Base-by-base conservation (phyloP, 2,113 vertebrate genomes). In the Tylochromis polylepis region DNA sequence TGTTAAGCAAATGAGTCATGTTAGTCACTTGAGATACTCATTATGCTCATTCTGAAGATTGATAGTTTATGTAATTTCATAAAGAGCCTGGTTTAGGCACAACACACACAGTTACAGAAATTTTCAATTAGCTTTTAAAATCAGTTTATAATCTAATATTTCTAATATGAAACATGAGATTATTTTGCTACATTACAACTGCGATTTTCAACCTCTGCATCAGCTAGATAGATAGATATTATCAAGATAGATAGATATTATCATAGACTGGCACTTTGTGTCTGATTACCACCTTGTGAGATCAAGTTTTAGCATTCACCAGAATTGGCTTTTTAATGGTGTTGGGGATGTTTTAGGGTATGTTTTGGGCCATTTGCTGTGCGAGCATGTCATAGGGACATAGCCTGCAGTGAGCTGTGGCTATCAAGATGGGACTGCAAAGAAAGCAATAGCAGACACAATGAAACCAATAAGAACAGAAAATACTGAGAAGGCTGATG, bases 331-430 rank as follows among this genome's bases (percentile, higher is more conserved):
- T 89, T 92, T 87, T 92, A 92, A 92, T 92, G 83, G 89, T 86
- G 34, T 72, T 27, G 81, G 60, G 38, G 84, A 85, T 65, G 89
- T 91, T 89, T 84, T 36, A 20, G 79, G 83, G 70, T 75, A 67
- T 72, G 89, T 93, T 88, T 87, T 85, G 88, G 93, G 82, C 87
- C 91, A 94, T 93, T 94, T 93, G 80, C 92, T 87, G 78, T n/a
- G 82, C 2, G 38, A 88, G 78, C 80, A 72, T 88, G 89, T 90
- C 87, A 89, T 75, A 90, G 85, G 84, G 87, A 93, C 91, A 86
- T 72, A 88, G 85, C 88, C 87, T 88, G 92, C 88, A 94, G 91
- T 90, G 87, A 92, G 88, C 85, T 93, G 92, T 90, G 80, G 91
- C 93, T 87, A 91, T 93, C 89, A 88, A 90, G 85, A 92, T 92